phyloP scores from a whole-genome alignment of 2,888 invertebrate genomes.

The Acrobasis consociella region DNA sequence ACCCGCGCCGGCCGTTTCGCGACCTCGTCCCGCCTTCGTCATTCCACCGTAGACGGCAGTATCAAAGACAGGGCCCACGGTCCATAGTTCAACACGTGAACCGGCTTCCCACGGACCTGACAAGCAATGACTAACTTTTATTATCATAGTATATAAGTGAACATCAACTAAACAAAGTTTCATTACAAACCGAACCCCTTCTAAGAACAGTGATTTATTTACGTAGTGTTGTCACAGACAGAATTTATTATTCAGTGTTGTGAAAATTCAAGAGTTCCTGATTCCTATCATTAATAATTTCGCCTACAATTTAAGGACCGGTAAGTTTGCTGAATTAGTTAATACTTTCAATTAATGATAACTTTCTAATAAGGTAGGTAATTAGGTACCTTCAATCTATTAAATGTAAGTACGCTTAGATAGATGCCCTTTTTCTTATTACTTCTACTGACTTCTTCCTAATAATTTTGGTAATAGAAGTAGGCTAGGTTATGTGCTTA shows the following conservation, averaged over 20 bases:
- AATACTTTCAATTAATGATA: no score
- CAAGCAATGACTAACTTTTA: conserved; percentile 14
- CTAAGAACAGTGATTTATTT: conserved; percentile 8
- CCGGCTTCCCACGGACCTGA: conserved; percentile 31
- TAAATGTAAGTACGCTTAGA: no score
- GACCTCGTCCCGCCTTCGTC: conserved; percentile 32
- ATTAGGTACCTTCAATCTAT: no score
- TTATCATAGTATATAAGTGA: conserved; percentile 20
- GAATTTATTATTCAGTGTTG: not conserved
- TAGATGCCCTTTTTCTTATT: no score
- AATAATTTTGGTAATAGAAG: no score
- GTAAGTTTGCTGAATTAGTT: not conserved
- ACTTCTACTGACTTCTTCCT: no score
- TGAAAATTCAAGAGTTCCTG: not conserved
- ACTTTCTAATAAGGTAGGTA: not conserved
- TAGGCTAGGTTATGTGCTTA: no score
- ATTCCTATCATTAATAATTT: not conserved
- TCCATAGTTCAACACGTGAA: conserved; percentile 62
- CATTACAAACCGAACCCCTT: conserved; percentile 5
- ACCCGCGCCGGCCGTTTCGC: conserved; percentile 33
- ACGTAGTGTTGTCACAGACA: no score
- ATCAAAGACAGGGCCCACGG: conserved; percentile 8
- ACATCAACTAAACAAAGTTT: not conserved
- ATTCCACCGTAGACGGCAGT: conserved; percentile 30
- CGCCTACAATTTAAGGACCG: not conserved